A percentile compares a stretch with the other conserved stretches of the same genome.
These are phyloP conservation scores for Pituophis catenifer DNA, from an alignment of 2,113 vertebrate species.

Conservation along the genomic window DNA sequence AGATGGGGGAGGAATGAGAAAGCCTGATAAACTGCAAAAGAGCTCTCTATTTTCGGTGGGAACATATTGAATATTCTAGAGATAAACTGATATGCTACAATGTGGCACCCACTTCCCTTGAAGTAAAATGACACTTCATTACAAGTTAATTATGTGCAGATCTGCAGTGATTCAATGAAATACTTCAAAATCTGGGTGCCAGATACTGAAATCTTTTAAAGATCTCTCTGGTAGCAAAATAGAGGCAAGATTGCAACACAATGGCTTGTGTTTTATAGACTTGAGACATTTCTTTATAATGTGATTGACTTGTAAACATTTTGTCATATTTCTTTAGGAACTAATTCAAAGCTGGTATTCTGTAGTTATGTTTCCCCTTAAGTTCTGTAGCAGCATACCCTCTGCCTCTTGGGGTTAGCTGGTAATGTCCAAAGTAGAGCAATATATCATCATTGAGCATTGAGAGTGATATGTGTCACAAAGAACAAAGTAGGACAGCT, in stretches of 20 bases:
- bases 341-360: slow-evolving; percentile 45
- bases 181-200: neutral
- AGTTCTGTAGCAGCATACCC: slow-evolving; percentile 5
- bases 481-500: slow-evolving; percentile 57
- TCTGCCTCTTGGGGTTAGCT: slow-evolving; percentile 10
- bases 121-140: neutral
- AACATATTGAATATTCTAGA: neutral
- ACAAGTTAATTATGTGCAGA: neutral
- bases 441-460: slow-evolving; percentile 47
- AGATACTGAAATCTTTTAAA: neutral
- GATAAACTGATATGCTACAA: neutral
- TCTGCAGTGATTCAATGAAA: neutral
- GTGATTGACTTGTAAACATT: slow-evolving; percentile 45
- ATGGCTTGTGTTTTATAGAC: neutral
- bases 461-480: slow-evolving; percentile 37
- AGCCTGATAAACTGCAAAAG: neutral
- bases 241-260: neutral
- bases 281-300: slow-evolving; percentile 21
- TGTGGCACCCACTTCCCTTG: accelerated
- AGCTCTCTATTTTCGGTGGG: neutral
- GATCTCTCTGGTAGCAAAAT: neutral
- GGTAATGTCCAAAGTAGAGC: slow-evolving; percentile 24
- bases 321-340: slow-evolving; percentile 55
- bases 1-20: neutral
- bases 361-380: slow-evolving; percentile 33